These are phyloP conservation scores for Crocodylus rhombifer DNA, from an alignment of 2,797 vertebrate species.

Conservation along the genomic window DNA sequence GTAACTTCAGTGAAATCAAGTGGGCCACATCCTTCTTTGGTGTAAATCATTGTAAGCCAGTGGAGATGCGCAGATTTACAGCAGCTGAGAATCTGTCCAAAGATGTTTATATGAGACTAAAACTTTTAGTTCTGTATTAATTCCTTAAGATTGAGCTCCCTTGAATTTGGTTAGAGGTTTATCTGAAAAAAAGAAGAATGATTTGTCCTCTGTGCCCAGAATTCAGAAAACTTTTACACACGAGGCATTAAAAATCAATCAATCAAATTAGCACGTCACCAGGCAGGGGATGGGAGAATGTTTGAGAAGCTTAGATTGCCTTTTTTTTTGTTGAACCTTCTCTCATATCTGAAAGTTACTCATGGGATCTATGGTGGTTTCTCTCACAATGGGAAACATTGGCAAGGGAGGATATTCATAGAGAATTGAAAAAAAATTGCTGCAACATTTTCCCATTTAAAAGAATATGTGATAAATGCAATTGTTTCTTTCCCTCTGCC, in stretches of 20 bases:
- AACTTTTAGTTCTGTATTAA: not conserved
- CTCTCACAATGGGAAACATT: not conserved
- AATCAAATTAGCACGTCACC: not conserved
- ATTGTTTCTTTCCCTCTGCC: not conserved
- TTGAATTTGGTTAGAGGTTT: not conserved
- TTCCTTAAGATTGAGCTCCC: not conserved
- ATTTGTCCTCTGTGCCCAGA: not conserved
- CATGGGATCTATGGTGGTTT: not conserved
- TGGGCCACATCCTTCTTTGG: not conserved
- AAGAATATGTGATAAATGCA: not conserved
- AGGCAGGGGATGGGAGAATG: not conserved
- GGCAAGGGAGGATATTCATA: not conserved
- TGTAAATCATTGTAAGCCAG: not conserved
- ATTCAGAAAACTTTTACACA: not conserved
- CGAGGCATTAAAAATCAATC: too few relatives aligned
- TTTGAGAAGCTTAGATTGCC: not conserved
- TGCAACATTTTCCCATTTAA: not conserved
- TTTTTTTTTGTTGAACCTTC: not conserved
- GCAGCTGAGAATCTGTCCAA: not conserved
- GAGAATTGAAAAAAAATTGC: not conserved
- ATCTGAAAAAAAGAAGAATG: not conserved
- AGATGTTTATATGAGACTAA: not conserved
- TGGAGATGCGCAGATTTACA: not conserved
- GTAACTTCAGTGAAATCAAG: slow-evolving; percentile 17
- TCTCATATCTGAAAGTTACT: not conserved